Base-by-base conservation (phyloP, 2,113 vertebrate species). In the Menura novaehollandiae region DNA sequence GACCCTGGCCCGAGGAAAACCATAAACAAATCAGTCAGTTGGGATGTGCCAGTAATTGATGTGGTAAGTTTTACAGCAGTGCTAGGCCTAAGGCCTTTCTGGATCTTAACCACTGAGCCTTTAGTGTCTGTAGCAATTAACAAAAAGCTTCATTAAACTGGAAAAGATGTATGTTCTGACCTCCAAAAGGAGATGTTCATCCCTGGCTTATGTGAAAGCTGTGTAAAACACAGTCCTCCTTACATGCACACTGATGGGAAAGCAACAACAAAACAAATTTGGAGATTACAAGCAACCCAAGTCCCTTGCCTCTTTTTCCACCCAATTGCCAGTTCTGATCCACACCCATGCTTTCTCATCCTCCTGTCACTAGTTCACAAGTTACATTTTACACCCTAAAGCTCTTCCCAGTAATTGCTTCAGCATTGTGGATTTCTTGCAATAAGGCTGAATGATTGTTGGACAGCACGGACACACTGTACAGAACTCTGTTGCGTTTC, bases 361-460 rank as follows among this genome's bases (percentile, higher is more conserved):
- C 41, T 88, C 16, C 47, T 59, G 9, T 81, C 9, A 4, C 26
- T 67, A 52, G 33, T 51, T 90, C 76, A 32, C 37, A 73, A 59
- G 43, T 53, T 82, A 35, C 26, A 10, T 41, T 77, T 80, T 41
- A 58, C 19, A 88, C 79, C 76, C 39, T 84, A 56, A 89, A 87
- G 59, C 52, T 86, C 91, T 92, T 96, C 93, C 90, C 77, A 79
- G 74, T 44, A 90, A 49, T 68, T 77, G 64, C 47, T 85, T 85
- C 72, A 26, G 68, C 60, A 33, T 16, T 20, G 52, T 23, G 68
- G 11, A 32, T 60, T 52, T 88, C 81, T 43, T 63, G 46, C 1
- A 59, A 37, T 43, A 52, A 49, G 58, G 37, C 37, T 43, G 81
- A 76, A 47, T 2, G 58, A 26, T 9, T 71, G 46, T 53, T 67